A percentile compares a stretch with the other conserved stretches of the same genome.
phyloP scores from a whole-genome alignment of 2,888 invertebrate species.

The Sminthurinus aureus region DNA sequence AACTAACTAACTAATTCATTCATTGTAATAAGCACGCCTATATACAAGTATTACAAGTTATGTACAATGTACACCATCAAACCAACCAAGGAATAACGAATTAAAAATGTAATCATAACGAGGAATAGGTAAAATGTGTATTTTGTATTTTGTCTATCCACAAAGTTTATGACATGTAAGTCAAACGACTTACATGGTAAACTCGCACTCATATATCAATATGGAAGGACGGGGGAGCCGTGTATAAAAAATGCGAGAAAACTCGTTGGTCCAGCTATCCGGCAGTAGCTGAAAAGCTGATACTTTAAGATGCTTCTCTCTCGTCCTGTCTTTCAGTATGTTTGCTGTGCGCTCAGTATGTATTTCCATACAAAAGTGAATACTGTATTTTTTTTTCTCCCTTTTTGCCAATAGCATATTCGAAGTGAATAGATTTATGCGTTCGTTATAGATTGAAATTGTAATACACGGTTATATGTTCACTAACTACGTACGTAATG shows the following conservation, averaged over 20 bases:
- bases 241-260: conserved; percentile 38
- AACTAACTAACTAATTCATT: too few relatives aligned
- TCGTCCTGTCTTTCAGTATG: too few relatives aligned
- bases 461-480: conserved; percentile 28
- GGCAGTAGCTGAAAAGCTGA: conserved; percentile 17
- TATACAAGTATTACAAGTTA: too few relatives aligned
- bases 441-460: conserved; percentile 45
- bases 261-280: conserved; percentile 41
- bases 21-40: too few relatives aligned
- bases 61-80: too few relatives aligned
- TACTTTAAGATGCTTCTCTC: conserved; percentile 20
- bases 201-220: conserved; percentile 41
- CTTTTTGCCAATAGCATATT: conserved; percentile 38
- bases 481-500: conserved; percentile 16
- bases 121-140: conserved; percentile 41
- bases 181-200: conserved; percentile 41
- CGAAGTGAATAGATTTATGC: conserved; percentile 43
- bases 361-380: conserved; percentile 9
- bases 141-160: conserved; percentile 42
- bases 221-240: conserved; percentile 38
- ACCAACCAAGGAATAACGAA: conserved; percentile 16
- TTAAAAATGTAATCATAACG: conserved; percentile 37
- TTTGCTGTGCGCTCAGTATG: background rate
- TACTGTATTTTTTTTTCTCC: background rate
- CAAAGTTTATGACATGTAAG: conserved; percentile 40